Evolutionary conservation across 1,140 invertebrate genomes (phyloP), one percentile per base, ranked within the genome.

Genomic region (Drosophila nikananu): DNA sequence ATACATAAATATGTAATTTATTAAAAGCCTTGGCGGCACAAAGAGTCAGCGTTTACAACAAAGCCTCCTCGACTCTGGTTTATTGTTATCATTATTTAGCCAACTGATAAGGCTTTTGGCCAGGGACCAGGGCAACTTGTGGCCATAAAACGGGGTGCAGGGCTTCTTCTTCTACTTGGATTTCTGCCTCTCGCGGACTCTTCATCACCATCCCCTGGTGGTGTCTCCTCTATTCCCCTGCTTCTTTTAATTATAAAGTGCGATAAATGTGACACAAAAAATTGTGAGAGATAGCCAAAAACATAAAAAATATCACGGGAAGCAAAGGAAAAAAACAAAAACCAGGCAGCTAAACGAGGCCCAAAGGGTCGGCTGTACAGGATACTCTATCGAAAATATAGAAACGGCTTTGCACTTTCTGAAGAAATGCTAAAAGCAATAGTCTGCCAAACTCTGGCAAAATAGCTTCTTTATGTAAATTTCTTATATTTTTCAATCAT

Each of bases 61-160:
- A 89, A 67, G 54, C 35, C 52, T 39, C 32, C 32, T 23, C 41
- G 72, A 70, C 80, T 71, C 77, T 87, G 89, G 84, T 87, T 87
- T 87, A 87, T 87, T 87, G 83, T 87, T 87, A 87, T 89, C 83
- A 87, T 87, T 87, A 89, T 81, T 87, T 83, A 89, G 81, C 84
- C 80, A 83, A 83, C 72, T 81, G 84, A 83, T 83, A 89, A 86
- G 66, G 41, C 42, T 42, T 5, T 13, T 37, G 52, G 60, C 57
- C 49, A 35, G 48, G 27, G 42, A 49, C 35, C 23, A 58, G n/a
- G n/a, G 67, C 48, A 6, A 48, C 46, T 48, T 48, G 13, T 30
- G 27, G 27, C 73, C 46, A 32, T 51, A 21, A 42, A 39, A 44
- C 61, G 61, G 52, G 59, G 44, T 42, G 25, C 19, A 57, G 5